phyloP scores from a whole-genome alignment of 2,888 invertebrate species.

The Pyrocoelia pectoralis region DNA sequence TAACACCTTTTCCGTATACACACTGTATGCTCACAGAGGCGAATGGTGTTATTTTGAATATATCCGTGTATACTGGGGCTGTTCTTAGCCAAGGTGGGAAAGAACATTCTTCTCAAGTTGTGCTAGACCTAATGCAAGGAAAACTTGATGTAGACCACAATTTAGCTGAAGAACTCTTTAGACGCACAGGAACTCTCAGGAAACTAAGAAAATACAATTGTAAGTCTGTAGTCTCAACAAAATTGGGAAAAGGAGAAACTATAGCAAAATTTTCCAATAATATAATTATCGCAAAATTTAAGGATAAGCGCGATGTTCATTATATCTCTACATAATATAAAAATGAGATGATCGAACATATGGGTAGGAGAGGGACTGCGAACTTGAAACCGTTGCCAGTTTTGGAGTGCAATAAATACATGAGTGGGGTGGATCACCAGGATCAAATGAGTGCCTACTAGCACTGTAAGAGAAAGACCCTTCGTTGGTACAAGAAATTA shows the following conservation, averaged over 20 bases:
- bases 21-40: slow-evolving; percentile 39
- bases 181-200: slow-evolving; percentile 37
- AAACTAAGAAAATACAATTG: slow-evolving; percentile 31
- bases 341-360: slow-evolving; percentile 2
- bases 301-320: neutral
- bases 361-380: slow-evolving; percentile 1
- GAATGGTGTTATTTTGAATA: slow-evolving; percentile 39
- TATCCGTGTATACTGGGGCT: slow-evolving; percentile 42
- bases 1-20: too few species aligned
- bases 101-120: slow-evolving; percentile 42
- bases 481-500: neutral
- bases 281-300: slow-evolving; percentile 31
- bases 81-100: too few species aligned
- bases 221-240: slow-evolving; percentile 24
- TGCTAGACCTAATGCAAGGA: slow-evolving; percentile 36
- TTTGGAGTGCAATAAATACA: slow-evolving; percentile 20
- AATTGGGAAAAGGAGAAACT: neutral
- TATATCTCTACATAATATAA: neutral
- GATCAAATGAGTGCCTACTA: neutral
- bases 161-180: slow-evolving; percentile 13
- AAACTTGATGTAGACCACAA: slow-evolving; percentile 33
- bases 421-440: slow-evolving; percentile 20
- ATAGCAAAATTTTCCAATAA: slow-evolving; percentile 29
- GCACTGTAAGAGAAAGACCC: neutral
- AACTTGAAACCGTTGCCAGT: slow-evolving; percentile 15